A percentile compares a stretch with the other conserved stretches of the same genome.
phyloP scores from a whole-genome alignment of 2,797 vertebrate species.

The Ataeniobius toweri region DNA sequence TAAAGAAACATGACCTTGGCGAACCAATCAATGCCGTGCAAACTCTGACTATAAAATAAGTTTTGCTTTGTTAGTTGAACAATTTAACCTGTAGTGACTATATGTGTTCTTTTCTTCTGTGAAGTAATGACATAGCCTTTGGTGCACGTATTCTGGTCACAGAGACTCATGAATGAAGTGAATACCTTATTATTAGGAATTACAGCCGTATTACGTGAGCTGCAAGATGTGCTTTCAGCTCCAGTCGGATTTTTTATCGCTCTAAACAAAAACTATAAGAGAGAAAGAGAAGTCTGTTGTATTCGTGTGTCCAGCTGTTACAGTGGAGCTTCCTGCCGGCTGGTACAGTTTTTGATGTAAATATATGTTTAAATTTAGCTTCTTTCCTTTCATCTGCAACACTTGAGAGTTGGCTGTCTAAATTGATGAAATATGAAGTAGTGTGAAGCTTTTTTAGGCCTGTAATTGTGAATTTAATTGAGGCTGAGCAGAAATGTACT shows the following conservation, averaged over 20 bases:
- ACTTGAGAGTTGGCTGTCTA: neutral
- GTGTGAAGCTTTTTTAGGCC: neutral
- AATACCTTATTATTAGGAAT: slow-evolving; percentile 19
- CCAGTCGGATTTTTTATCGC: slow-evolving; percentile 15
- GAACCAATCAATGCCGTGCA: slow-evolving; percentile 61
- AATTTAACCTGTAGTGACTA: slow-evolving; percentile 28
- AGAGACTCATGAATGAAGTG: slow-evolving; percentile 22
- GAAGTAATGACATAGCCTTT: slow-evolving; percentile 2
- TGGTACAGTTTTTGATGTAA: neutral
- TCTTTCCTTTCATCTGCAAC: neutral
- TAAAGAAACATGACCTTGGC: slow-evolving; percentile 50
- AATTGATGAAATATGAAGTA: neutral
- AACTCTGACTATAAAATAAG: slow-evolving; percentile 40
- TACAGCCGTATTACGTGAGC: slow-evolving; percentile 43
- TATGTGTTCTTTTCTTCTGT: slow-evolving; percentile 4
- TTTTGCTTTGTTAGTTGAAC: slow-evolving; percentile 38
- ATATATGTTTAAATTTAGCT: slow-evolving; percentile 6
- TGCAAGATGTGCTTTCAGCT: slow-evolving; percentile 31
- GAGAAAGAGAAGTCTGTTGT: neutral
- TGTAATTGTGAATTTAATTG: slow-evolving; percentile 8
- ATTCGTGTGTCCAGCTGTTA: neutral
- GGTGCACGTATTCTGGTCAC: slow-evolving; percentile 2
- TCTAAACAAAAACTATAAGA: neutral
- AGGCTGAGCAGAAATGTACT: slow-evolving; percentile 20
- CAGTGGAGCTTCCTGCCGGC: slow-evolving; percentile 5